Percentiles rank a stretch among this genome's conserved stretches.
Evolutionary conservation across 2,797 vertebrate genomes (phyloP).

Genomic region (Poecile montanus): DNA sequence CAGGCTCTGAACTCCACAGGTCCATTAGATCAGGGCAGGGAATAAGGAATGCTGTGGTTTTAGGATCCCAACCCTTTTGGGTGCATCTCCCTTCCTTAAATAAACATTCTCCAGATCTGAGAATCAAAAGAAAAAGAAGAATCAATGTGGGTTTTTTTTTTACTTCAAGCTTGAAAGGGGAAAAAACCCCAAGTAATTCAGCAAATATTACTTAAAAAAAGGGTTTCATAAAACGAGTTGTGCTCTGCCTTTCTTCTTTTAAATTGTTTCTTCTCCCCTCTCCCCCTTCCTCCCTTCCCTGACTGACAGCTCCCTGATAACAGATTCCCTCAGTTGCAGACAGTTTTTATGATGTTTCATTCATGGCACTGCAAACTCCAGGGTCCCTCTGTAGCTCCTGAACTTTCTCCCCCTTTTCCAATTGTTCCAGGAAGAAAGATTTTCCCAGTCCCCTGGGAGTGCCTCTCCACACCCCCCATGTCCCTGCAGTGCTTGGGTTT

Average conservation of each 20-base stretch:
- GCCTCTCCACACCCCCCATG: accelerated
- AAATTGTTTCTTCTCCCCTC: constrained; percentile 50
- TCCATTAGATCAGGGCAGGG: background rate
- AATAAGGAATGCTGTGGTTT: background rate
- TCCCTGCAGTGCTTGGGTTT: background rate
- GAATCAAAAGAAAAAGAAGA: background rate
- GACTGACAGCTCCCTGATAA: constrained; percentile 66
- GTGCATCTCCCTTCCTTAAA: background rate
- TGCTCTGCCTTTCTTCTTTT: background rate
- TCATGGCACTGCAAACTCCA: background rate
- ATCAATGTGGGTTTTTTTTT: constrained; percentile 1
- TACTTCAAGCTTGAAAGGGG: background rate
- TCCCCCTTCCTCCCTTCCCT: constrained; percentile 8
- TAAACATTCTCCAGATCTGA: background rate
- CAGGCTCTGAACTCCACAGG: background rate
- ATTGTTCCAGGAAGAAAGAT: background rate
- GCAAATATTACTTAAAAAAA: constrained; percentile 57
- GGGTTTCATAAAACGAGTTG: background rate
- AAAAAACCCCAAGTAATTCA: constrained; percentile 21
- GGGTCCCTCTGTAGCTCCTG: background rate
- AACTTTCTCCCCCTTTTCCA: background rate
- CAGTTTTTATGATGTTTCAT: background rate
- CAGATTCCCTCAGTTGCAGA: constrained; percentile 32
- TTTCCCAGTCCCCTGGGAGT: background rate
- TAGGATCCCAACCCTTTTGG: background rate